phyloP scores from a whole-genome alignment of 2,888 invertebrate genomes.

The Meteorus colon region DNA sequence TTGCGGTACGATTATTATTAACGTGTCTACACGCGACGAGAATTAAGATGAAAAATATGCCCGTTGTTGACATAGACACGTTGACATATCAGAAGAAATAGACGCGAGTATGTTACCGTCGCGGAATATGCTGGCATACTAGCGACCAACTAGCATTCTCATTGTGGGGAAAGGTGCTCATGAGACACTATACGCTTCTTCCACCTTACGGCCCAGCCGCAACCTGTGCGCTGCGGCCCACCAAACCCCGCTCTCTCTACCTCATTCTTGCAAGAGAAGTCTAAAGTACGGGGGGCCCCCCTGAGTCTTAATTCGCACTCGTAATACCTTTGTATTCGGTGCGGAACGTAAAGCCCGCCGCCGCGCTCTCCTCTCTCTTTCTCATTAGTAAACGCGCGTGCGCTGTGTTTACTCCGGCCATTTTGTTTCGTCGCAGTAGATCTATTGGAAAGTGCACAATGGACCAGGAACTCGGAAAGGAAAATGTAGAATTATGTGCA shows the following conservation, averaged over 20 bases:
- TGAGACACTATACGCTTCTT: constrained; percentile 50
- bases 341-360: constrained; percentile 14
- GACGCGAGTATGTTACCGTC: constrained; percentile 47
- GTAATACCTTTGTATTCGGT: constrained; percentile 37
- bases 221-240: constrained; percentile 41
- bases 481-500: not conserved
- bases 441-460: not conserved
- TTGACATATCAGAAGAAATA: constrained; percentile 25
- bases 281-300: constrained; percentile 19
- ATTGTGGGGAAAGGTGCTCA: constrained; percentile 50
- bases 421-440: not conserved
- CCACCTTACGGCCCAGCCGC: constrained; percentile 39
- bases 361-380: not conserved
- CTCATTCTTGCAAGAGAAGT: constrained; percentile 7
- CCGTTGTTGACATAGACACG: constrained; percentile 26
- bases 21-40: not conserved
- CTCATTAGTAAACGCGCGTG: constrained; percentile 14
- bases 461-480: not conserved
- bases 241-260: constrained; percentile 15
- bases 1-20: not conserved
- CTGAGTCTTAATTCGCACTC: constrained; percentile 48
- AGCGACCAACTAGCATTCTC: constrained; percentile 45
- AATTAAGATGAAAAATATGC: not conserved
- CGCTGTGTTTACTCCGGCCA: not conserved
- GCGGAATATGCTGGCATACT: constrained; percentile 52